These are phyloP conservation scores for Machaerirhynchus nigripectus DNA, from an alignment of 2,113 vertebrate species.

Conservation along the genomic window DNA sequence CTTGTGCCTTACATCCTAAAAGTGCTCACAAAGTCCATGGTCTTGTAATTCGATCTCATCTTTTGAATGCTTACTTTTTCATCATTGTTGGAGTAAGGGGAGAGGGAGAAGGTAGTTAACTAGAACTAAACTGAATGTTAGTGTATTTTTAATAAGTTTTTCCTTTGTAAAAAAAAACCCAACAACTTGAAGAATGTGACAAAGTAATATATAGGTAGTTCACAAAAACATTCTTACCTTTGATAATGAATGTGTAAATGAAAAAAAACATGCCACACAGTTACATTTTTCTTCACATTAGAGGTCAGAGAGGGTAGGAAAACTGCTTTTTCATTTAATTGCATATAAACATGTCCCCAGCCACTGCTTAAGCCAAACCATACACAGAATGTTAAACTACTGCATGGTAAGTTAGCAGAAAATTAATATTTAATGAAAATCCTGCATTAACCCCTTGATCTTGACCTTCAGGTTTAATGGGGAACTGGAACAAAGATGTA, in stretches of 20 bases:
- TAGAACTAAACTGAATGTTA: background rate
- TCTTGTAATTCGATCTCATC: background rate
- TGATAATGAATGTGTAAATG: background rate
- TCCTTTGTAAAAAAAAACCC: background rate
- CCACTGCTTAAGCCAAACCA: slow-evolving; percentile 10
- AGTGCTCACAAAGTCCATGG: background rate
- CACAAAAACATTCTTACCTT: background rate
- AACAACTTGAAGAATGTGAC: background rate
- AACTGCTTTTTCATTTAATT: slow-evolving; percentile 53
- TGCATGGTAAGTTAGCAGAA: slow-evolving; percentile 38
- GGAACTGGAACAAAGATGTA: slow-evolving; percentile 1
- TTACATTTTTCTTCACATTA: slow-evolving; percentile 30
- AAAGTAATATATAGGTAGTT: background rate
- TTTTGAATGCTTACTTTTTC: background rate
- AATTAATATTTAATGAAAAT: slow-evolving; percentile 62
- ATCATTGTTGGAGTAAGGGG: background rate
- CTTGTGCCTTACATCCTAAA: background rate
- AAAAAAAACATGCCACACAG: background rate
- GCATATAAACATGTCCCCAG: slow-evolving; percentile 56
- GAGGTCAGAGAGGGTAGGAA: slow-evolving; percentile 41
- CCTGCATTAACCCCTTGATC: slow-evolving; percentile 36
- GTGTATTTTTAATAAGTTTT: background rate
- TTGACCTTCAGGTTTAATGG: slow-evolving; percentile 34
- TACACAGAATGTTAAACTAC: slow-evolving; percentile 47
- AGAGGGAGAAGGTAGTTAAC: background rate